A percentile compares a stretch with the other conserved stretches of the same genome.
Conservation (phyloP, 2,888 invertebrate genomes). For the Muscina levida region DNA sequence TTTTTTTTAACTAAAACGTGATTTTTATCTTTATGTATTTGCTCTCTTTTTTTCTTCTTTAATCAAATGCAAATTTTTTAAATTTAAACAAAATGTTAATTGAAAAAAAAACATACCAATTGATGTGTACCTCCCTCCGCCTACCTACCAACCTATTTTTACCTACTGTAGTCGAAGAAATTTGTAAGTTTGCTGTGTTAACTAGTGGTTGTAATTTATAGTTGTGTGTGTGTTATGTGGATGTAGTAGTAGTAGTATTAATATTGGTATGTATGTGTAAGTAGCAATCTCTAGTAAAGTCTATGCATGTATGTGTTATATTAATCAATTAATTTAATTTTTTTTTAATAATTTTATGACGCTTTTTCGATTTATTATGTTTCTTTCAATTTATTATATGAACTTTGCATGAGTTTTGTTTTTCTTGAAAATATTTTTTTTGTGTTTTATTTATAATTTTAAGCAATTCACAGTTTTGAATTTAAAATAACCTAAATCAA, state of each 20-base stretch:
- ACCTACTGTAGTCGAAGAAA: constrained; percentile 72
- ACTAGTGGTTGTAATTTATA: too few relatives aligned
- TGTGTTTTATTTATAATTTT: constrained; percentile 54
- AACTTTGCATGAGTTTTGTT: constrained; percentile 40
- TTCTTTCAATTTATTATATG: constrained; percentile 28
- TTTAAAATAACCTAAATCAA: too few relatives aligned
- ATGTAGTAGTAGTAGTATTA: constrained; percentile 16
- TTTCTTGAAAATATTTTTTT: constrained; percentile 41
- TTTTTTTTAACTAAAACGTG: not conserved
- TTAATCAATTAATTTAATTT: constrained; percentile 10
- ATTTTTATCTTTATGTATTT: constrained; percentile 41
- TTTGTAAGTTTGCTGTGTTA: constrained; percentile 77
- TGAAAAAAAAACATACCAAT: too few relatives aligned
- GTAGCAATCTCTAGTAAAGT: constrained; percentile 29
- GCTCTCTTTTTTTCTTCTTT: constrained; percentile 52
- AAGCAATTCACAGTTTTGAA: constrained; percentile 77
- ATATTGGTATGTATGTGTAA: constrained; percentile 34
- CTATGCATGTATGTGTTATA: constrained; percentile 50
- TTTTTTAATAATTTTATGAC: not conserved
- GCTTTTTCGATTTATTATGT: constrained; percentile 35
- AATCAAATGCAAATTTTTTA: constrained; percentile 13
- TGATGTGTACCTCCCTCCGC: constrained; percentile 10
- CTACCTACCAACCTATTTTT: constrained; percentile 17
- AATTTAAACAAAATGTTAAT: constrained; percentile 34
- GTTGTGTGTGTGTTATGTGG: constrained; percentile 47